Percentiles rank a stretch among this genome's conserved stretches.
Evolutionary conservation across 2,888 invertebrate species (phyloP).

Genomic region (Altica lythri): DNA sequence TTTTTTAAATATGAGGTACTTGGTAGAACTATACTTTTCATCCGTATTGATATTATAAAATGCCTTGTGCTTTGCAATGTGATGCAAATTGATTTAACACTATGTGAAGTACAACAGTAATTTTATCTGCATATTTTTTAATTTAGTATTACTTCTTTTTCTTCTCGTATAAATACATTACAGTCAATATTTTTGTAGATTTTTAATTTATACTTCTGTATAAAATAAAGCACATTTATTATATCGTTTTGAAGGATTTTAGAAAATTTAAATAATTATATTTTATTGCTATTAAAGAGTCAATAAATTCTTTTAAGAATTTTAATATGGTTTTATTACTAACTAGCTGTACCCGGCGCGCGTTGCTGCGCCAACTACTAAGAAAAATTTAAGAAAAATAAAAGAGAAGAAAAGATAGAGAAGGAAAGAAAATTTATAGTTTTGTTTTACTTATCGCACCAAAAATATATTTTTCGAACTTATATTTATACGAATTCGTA

Average conservation of each 20-base stretch:
- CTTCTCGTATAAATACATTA: conserved; percentile 27
- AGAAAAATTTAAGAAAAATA: too few species aligned
- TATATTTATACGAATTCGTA: too few species aligned
- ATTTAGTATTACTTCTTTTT: conserved; percentile 12
- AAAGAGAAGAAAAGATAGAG: too few species aligned
- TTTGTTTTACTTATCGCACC: too few species aligned
- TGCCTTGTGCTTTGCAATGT: conserved; percentile 42
- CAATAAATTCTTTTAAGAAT: conserved; percentile 42
- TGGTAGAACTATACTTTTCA: conserved; percentile 18
- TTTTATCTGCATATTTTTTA: conserved; percentile 17
- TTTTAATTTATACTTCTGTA: conserved; percentile 37
- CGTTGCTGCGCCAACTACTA: too few species aligned
- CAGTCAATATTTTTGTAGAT: conserved; percentile 42
- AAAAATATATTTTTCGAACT: too few species aligned
- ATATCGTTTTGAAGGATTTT: conserved; percentile 38
- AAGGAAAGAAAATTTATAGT: too few species aligned
- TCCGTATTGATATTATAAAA: conserved; percentile 19
- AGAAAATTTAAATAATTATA: conserved; percentile 41
- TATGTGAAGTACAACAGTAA: conserved; percentile 39
- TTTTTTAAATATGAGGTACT: conserved; percentile 15
- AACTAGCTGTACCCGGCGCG: too few species aligned
- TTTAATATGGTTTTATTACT: conserved; percentile 7
- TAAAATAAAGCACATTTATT: conserved; percentile 40
- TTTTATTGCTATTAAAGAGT: conserved; percentile 46
- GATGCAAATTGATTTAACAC: conserved; percentile 33